Base-by-base conservation (phyloP, 2,888 invertebrate genomes). In the Thymelicus sylvestris region DNA sequence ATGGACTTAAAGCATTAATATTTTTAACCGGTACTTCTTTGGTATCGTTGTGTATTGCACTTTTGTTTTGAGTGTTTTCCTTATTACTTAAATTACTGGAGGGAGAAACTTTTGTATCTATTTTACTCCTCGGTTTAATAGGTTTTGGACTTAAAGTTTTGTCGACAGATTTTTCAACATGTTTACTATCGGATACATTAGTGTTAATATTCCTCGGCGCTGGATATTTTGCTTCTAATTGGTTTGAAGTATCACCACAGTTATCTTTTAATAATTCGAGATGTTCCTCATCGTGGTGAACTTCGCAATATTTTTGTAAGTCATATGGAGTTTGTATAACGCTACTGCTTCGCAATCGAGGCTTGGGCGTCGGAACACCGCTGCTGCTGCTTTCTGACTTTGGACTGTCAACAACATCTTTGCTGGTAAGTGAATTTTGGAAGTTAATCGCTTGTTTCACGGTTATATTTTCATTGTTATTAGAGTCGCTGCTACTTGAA, bases 271-370 rank as follows among this genome's bases (percentile, higher is more conserved):
- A 80, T 13, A 92, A 78, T 63, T 92, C 86, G 83, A 91, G 87
- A 74, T 92, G 92, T 80, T 91, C 92, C 74, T 92, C 90, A 75
- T 93, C 94, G n/a, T 82, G 83, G 79, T 94, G 93, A 73, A 93
- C 84, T 85, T 94, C 91, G 57, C 91, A 91, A 80, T 94, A 94
- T 78, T 92, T 92, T 76, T 94, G 93, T 74, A 94, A 82, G 78
- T 94, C 94, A 75, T 94, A 94, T 3, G 94, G 94, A 67, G 94
- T 94, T 76, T 94, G 94, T 80, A 94, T 94, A 31, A 94, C 86
- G 75, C 93, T 94, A 74, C 93, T 92, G 76, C 94, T 93, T 72
- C 93, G 83, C 67, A 91, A 83, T 66, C 93, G 83, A 1, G 92
- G 92, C 73, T 91, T 93, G 0, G 93, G 92, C 5, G 85, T 89